Evolutionary conservation across 1,140 invertebrate species (phyloP), one percentile per base, ranked within the genome.

Genomic region (Papilio polytes): DNA sequence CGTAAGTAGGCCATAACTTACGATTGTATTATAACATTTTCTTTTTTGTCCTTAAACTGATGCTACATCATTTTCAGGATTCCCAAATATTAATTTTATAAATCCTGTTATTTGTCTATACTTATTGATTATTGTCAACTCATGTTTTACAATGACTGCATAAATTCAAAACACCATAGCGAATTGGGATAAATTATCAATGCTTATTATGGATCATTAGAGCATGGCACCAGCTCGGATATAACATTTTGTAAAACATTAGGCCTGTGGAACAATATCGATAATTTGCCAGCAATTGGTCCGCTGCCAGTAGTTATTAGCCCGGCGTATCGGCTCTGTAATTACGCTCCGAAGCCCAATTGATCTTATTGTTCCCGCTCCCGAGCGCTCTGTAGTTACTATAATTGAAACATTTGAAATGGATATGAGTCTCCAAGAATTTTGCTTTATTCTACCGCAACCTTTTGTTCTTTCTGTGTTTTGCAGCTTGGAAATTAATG

Each of bases 181-280:
- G 7, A 9, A 56, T n/a, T 56, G 53, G 53, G 6, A 56, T 56
- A 56, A 56, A 56, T 56, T n/a, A 53, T 53, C 13, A 9, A 56
- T 56, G 53, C 18, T 20, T 2, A 51, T 51, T 18, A 56, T 56
- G 53, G 20, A 63, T 26, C 22, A 63, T 63, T 63, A 63, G 59
- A 0, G 59, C 9, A 63, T 26, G 20, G 63, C 36, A 31, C 26
- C 63, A 13, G 63, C n/a, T 63, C n/a, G n/a, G 56, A 22, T 36
- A 44, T 59, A 78, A 78, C 77, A 63, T 78, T 78, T 78, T 78
- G 77, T 78, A 78, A 78, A 78, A 78, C 77, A 44, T 78, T 78
- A 63, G 77, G 53, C 77, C 31, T 41, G 31, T 63, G 53, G 36
- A 56, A 78, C 77, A 78, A 78, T 78, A 78, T 78, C 77, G 77